These are phyloP conservation scores for Parascotia fuliginaria DNA, from an alignment of 2,888 invertebrate species.

Conservation along the genomic window DNA sequence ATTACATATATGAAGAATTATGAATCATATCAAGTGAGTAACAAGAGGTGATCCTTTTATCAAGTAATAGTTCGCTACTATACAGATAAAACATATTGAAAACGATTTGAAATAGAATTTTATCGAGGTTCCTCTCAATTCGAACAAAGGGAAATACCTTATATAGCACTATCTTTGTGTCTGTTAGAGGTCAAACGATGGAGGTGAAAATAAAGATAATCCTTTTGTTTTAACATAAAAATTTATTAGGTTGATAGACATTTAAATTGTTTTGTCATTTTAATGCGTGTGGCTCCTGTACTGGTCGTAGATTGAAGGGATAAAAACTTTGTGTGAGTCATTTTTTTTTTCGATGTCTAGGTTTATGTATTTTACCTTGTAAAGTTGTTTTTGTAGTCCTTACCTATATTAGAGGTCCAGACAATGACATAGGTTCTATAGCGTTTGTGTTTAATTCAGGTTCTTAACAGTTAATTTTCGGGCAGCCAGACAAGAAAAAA, in stretches of 20 bases:
- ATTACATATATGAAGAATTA: background rate
- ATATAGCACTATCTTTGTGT: conserved; percentile 20
- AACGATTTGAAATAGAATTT: conserved; percentile 59
- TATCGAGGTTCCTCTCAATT: conserved; percentile 33
- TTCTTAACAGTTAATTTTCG: too few species aligned
- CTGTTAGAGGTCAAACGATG: background rate
- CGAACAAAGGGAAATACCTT: conserved; percentile 27
- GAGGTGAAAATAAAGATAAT: background rate
- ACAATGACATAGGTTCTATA: too few species aligned
- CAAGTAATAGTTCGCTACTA: conserved; percentile 53
- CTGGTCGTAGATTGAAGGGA: too few species aligned
- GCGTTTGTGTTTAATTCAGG: too few species aligned
- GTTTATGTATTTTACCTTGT: too few species aligned
- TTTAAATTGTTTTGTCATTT: too few species aligned
- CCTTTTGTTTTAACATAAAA: background rate
- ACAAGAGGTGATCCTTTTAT: conserved; percentile 46
- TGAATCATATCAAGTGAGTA: conserved; percentile 25
- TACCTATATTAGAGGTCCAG: too few species aligned
- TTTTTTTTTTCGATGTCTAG: too few species aligned
- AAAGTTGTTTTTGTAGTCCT: too few species aligned
- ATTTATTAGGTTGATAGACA: background rate
- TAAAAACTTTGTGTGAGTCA: too few species aligned
- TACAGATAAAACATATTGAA: conserved; percentile 61
- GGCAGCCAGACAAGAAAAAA: too few species aligned
- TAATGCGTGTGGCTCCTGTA: too few species aligned